A percentile compares a stretch with the other conserved stretches of the same genome.
Conservation (phyloP, 2,797 vertebrate species). For the Anas bernieri region DNA sequence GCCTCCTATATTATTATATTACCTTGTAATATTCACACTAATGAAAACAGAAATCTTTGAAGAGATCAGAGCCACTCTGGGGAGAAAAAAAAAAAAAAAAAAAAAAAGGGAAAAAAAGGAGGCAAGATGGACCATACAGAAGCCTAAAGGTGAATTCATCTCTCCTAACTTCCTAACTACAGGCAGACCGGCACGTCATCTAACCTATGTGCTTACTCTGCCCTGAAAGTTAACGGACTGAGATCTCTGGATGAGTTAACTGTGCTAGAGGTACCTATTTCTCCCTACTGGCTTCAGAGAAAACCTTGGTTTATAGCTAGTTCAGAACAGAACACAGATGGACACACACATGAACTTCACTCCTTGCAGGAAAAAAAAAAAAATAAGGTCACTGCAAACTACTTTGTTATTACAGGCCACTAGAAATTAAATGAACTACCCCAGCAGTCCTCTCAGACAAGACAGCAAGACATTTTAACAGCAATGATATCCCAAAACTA, state of each 20-base stretch:
- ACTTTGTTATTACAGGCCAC: neutral
- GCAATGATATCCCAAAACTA: neutral
- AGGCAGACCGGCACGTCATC: neutral
- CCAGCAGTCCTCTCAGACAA: neutral
- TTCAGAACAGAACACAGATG: neutral
- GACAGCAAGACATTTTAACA: neutral
- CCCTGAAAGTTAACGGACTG: neutral
- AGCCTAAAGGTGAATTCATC: neutral
- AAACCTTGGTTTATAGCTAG: neutral
- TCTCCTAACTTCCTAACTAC: neutral
- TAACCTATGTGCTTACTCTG: neutral
- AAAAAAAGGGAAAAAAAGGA: neutral
- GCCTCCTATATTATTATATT: neutral
- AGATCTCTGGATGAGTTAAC: neutral
- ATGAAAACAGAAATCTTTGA: neutral
- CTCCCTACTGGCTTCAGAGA: neutral
- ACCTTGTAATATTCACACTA: neutral
- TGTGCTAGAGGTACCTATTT: neutral
- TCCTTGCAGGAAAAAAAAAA: neutral
- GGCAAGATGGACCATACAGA: neutral
- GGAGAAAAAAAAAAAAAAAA: neutral
- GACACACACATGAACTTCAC: neutral
- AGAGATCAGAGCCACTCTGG: neutral
- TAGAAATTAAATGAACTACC: neutral
- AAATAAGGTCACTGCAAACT: neutral